Evolutionary conservation across 30 jellyfish, hydroid and myxozoan species (phyloP).

Genomic region (Cassiopea andromeda): DNA sequence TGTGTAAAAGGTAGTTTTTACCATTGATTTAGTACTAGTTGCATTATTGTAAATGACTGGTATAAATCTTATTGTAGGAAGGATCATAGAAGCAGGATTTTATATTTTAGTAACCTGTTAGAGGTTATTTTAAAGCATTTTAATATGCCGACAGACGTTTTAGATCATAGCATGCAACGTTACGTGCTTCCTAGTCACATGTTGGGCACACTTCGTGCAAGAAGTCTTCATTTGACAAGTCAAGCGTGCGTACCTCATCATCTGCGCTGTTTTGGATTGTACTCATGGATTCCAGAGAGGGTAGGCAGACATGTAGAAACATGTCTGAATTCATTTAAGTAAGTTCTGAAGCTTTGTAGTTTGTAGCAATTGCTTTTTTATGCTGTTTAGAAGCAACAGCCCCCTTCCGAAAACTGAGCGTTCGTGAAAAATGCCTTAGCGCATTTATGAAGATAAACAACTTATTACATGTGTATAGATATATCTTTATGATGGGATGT

Average conservation of each 20-base stretch:
- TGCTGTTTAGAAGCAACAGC: background rate
- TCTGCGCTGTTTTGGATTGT: background rate
- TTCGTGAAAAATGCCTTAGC: background rate
- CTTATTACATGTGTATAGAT: background rate
- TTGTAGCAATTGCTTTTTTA: too few species aligned
- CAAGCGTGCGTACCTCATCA: background rate
- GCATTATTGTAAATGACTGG: conserved; percentile 5
- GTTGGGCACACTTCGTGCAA: background rate
- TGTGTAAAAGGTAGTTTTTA: background rate
- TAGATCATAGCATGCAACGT: conserved; percentile 3
- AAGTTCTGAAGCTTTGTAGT: too few species aligned
- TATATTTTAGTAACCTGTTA: conserved; percentile 28
- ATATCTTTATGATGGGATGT: background rate
- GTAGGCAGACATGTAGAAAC: too few species aligned
- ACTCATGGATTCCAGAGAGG: too few species aligned
- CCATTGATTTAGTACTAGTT: background rate
- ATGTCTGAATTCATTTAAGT: too few species aligned
- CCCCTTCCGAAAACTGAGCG: background rate
- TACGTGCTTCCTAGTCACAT: conserved; percentile 2
- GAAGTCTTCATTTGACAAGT: background rate
- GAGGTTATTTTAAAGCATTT: conserved; percentile 28
- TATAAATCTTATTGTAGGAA: background rate
- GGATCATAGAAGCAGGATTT: conserved; percentile 1
- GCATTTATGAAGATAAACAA: background rate
- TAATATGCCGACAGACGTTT: background rate